Base-by-base conservation (phyloP, 2,113 vertebrate species). In the Indicator maculatus region DNA sequence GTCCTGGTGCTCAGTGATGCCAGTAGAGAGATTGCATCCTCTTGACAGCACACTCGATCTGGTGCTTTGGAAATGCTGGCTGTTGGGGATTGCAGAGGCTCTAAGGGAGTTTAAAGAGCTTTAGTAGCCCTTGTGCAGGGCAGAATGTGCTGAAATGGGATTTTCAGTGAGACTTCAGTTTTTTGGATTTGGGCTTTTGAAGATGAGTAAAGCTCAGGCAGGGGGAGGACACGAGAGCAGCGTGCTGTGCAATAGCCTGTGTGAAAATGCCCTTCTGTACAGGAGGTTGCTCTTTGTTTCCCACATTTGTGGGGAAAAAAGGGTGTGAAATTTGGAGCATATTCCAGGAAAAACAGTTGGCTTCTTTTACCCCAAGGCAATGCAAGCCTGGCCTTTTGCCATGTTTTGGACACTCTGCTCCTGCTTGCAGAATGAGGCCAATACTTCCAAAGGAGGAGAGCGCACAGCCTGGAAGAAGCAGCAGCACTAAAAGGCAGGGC, bases 331-430 rank as follows among this genome's bases (percentile, higher is more conserved):
- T 76, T 45, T 79, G 91, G 75, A 96, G 73, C 61, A 27, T 21
- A 52, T 96, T 96, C 94, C 95, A 97, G 96, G 96, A 96, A 95
- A 96, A 96, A 64, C 92, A 88, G 89, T 97, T 97, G 95, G 86
- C 77, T 95, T 86, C 21, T 95, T 96, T 97, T 95, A 96, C 97
- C 97, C 96, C 86, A 52, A 96, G 97, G 97, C 94, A 56, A 88
- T 11, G n/a, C 6, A 8, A 76, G 17, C 11, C 17, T 95, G 98
- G 98, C 95, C 93, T 91, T 81, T 92, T 98, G 98, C 98, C 96
- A 95, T 4, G 12, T 45, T 59, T 87, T 91, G 93, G 96, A 75
- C 91, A 66, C 67, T 91, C 89, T 33, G 47, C 67, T 97, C 71
- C 26, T 0, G 0, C 89, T 83, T 88, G n/a, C 66, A 33, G 74